These are phyloP conservation scores for Centrocercus urophasianus DNA, from an alignment of 2,113 vertebrate species.

Conservation along the genomic window DNA sequence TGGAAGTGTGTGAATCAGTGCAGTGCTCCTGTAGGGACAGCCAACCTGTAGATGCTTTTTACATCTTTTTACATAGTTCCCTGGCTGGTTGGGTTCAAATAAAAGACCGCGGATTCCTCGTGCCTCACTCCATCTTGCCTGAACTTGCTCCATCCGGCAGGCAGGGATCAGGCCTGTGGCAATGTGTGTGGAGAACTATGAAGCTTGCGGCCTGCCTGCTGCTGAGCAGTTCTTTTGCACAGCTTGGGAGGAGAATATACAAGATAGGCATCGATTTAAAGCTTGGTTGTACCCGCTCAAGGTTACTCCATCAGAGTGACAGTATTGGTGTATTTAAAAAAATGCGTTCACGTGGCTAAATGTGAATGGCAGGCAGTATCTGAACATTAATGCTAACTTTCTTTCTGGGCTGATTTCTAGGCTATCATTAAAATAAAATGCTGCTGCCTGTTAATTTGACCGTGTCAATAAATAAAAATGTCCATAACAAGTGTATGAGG, in stretches of 20 bases:
- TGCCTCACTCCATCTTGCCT: not conserved
- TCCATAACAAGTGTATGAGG: conserved; percentile 51
- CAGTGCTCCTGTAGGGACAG: not conserved
- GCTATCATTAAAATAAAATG: conserved; percentile 61
- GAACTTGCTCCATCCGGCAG: not conserved
- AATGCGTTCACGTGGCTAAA: not conserved
- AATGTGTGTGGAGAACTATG: not conserved
- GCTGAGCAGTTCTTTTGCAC: not conserved
- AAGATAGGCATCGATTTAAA: not conserved
- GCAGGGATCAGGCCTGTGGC: not conserved
- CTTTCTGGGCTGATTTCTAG: conserved; percentile 47
- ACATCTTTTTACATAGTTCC: not conserved
- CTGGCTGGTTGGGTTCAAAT: not conserved
- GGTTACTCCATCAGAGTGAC: not conserved
- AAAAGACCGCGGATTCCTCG: not conserved
- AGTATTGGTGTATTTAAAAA: not conserved
- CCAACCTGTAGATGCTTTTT: not conserved
- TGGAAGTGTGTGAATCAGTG: conserved; percentile 1
- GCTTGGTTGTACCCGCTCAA: not conserved
- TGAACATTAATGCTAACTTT: conserved; percentile 35
- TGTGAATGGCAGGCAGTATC: not conserved
- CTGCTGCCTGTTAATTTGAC: conserved; percentile 66
- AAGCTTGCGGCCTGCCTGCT: not conserved
- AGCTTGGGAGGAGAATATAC: not conserved
- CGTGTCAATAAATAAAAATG: conserved; percentile 69